These are phyloP conservation scores for Apomyelois bistriatella DNA, from an alignment of 2,888 invertebrate genomes.

Conservation along the genomic window DNA sequence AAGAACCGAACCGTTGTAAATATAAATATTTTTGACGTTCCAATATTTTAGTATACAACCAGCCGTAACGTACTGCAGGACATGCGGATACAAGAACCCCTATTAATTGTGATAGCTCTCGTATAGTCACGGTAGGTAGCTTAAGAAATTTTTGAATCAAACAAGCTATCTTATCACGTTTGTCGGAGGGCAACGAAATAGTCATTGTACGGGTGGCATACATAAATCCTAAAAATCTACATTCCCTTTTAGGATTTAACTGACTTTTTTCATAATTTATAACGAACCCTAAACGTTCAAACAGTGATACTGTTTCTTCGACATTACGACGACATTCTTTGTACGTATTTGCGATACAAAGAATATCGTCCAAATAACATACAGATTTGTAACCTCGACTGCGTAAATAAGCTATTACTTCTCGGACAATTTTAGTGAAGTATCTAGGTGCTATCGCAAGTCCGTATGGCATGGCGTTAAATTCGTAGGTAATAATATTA, in stretches of 20 bases:
- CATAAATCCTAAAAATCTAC: not conserved
- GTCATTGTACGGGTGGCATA: not conserved
- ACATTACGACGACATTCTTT: slow-evolving; percentile 5
- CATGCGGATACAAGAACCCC: not conserved
- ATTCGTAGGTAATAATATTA: slow-evolving; percentile 11
- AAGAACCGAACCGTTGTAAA: not conserved
- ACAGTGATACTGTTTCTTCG: not conserved
- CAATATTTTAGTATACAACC: not conserved
- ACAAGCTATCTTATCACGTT: not conserved
- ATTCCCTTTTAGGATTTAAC: not conserved
- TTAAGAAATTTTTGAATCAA: not conserved
- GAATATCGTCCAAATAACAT: slow-evolving; percentile 19
- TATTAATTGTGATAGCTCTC: not conserved
- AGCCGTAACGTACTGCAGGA: not conserved
- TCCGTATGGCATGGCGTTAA: slow-evolving; percentile 18
- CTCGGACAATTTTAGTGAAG: slow-evolving; percentile 22
- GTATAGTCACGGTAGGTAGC: not conserved
- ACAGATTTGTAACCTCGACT: slow-evolving; percentile 13
- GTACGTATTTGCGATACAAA: slow-evolving; percentile 12
- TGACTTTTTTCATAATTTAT: not conserved
- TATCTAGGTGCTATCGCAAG: slow-evolving; percentile 16
- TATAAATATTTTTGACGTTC: not conserved
- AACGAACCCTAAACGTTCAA: not conserved
- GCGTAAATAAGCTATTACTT: slow-evolving; percentile 13
- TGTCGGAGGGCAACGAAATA: not conserved